Evolutionary conservation across 2,113 vertebrate genomes (phyloP).

Genomic region (Macheiramphus alcinus): DNA sequence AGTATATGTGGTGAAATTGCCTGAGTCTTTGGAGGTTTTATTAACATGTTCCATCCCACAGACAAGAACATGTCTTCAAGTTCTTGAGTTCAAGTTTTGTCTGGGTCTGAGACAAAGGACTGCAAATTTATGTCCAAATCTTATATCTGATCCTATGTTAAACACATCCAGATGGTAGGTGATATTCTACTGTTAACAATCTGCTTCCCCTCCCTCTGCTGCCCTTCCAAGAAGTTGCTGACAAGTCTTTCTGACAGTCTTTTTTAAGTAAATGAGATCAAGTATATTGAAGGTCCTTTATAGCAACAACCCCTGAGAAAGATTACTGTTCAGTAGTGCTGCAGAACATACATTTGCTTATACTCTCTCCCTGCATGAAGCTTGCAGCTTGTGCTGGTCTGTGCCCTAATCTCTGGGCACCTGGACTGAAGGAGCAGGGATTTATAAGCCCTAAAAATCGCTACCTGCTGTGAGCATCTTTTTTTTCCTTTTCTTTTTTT

Average conservation of each 20-base stretch:
- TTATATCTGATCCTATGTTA: conserved; percentile 36
- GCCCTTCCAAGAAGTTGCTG: conserved; percentile 54
- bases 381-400: neutral
- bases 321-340: neutral
- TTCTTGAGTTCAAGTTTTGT: conserved; percentile 20
- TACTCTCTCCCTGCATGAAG: neutral
- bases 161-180: conserved; percentile 54
- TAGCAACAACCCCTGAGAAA: neutral
- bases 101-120: conserved; percentile 48
- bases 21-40: neutral
- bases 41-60: neutral
- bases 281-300: conserved; percentile 3
- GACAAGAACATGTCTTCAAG: neutral
- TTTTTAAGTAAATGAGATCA: conserved; percentile 41
- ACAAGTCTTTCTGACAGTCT: conserved; percentile 51
- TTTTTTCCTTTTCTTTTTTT: neutral
- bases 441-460: neutral
- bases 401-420: neutral
- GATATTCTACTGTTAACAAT: conserved; percentile 54
- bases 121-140: conserved; percentile 24
- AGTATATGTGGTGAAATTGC: neutral
- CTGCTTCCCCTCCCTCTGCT: conserved; percentile 44
- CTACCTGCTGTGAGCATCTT: neutral
- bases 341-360: neutral
- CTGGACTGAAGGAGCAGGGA: neutral